A percentile compares a stretch with the other conserved stretches of the same genome.
Conservation (phyloP, 2,888 invertebrate species). For the Euclidia mi region DNA sequence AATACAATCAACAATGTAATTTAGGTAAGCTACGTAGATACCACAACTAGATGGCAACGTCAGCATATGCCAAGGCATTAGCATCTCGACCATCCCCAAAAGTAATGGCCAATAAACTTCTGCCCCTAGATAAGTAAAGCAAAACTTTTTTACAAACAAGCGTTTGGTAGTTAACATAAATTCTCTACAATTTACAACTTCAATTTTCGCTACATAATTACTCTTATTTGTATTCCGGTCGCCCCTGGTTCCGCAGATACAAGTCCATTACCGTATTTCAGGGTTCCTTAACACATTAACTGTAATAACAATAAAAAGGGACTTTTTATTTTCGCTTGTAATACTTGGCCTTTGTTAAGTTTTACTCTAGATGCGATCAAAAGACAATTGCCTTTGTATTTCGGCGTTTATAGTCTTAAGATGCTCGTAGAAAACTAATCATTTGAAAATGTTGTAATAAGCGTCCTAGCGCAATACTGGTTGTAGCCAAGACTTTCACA, state of each 20-base stretch:
- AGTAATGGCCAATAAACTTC: no score
- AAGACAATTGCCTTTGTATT: background rate
- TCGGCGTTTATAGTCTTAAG: no score
- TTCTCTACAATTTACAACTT: conserved; percentile 6
- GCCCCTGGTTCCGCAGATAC: conserved; percentile 11
- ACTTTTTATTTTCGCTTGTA: conserved; percentile 32
- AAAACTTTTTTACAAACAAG: background rate
- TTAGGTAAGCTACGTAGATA: no score
- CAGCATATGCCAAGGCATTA: no score
- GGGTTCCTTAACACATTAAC: conserved; percentile 28
- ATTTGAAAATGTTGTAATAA: no score
- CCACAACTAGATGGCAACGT: no score
- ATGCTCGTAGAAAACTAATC: no score
- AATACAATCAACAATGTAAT: no score
- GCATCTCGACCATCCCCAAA: no score
- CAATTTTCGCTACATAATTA: conserved; percentile 14
- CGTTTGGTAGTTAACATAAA: conserved; percentile 8
- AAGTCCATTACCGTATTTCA: conserved; percentile 35
- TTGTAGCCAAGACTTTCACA: no score
- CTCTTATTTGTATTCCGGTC: conserved; percentile 25
- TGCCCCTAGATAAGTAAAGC: no score
- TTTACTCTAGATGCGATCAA: conserved; percentile 26
- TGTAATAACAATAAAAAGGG: conserved; percentile 36
- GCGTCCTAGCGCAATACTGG: no score
- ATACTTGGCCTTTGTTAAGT: conserved; percentile 22